phyloP scores from a whole-genome alignment of 2,113 vertebrate genomes.

The Tragelaphus scriptus region DNA sequence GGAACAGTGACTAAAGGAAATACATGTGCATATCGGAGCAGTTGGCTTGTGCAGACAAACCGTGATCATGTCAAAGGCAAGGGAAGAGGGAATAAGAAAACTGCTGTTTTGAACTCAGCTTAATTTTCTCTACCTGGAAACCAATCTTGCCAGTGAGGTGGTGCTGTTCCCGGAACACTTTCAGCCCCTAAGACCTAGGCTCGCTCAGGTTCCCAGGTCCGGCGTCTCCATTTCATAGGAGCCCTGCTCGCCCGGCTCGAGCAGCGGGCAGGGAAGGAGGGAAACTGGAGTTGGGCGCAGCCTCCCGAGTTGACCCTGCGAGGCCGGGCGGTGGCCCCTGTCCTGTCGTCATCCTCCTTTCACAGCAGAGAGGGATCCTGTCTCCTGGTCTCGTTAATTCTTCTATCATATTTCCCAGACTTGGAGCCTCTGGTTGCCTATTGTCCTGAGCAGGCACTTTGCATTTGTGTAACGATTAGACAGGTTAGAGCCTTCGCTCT shows the following conservation, averaged over 20 bases:
- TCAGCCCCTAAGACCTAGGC: slow-evolving; percentile 22
- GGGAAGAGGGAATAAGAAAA: neutral
- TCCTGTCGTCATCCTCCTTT: slow-evolving; percentile 71
- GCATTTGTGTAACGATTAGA: slow-evolving; percentile 65
- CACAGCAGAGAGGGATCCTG: slow-evolving; percentile 64
- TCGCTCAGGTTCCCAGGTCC: slow-evolving; percentile 33
- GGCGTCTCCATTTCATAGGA: slow-evolving; percentile 40
- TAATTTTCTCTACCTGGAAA: slow-evolving; percentile 65
- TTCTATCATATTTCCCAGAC: slow-evolving; percentile 71
- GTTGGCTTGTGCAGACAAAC: neutral
- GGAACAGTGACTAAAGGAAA: neutral
- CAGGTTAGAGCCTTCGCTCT: slow-evolving; percentile 43
- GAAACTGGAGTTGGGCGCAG: slow-evolving; percentile 51
- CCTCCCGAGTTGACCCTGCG: slow-evolving; percentile 54
- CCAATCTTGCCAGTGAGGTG: neutral
- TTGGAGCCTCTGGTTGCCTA: slow-evolving; percentile 51
- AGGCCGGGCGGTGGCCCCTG: neutral
- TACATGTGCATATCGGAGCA: neutral
- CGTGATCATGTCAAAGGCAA: neutral
- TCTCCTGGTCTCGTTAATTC: slow-evolving; percentile 68
- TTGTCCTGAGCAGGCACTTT: slow-evolving; percentile 61
- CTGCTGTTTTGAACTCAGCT: slow-evolving; percentile 57
- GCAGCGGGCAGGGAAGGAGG: neutral
- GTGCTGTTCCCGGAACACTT: slow-evolving; percentile 11
- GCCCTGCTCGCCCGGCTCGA: neutral